A percentile compares a stretch with the other conserved stretches of the same genome.
phyloP scores from a whole-genome alignment of 2,113 vertebrate species.

The Pseudopodoces humilis region DNA sequence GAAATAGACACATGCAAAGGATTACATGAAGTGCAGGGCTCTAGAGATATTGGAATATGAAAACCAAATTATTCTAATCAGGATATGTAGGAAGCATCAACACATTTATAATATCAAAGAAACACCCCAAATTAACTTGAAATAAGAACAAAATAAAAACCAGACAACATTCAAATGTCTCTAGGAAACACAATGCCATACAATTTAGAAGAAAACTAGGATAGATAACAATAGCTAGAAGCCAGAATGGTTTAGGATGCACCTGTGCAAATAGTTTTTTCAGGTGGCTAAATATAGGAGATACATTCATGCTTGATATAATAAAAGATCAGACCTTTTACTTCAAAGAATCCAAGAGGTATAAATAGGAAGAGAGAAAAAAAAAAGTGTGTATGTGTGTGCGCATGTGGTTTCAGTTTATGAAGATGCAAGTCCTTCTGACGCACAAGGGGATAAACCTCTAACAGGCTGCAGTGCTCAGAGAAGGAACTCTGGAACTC shows the following conservation, averaged over 20 bases:
- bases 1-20: neutral
- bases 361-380: conserved; percentile 41
- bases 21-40: neutral
- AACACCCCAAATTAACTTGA: neutral
- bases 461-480: neutral
- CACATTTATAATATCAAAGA: neutral
- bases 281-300: conserved; percentile 48
- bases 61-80: neutral
- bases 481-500: neutral
- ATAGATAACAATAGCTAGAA: neutral
- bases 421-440: conserved; percentile 28
- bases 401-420: neutral
- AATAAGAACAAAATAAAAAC: conserved; percentile 10
- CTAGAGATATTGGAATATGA: neutral
- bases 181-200: neutral
- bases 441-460: conserved; percentile 30
- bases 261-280: conserved; percentile 48
- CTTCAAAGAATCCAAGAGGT: conserved; percentile 25
- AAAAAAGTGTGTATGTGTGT: neutral
- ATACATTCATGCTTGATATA: neutral
- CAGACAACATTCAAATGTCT: neutral
- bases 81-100: neutral
- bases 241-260: neutral
- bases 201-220: neutral
- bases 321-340: conserved; percentile 53